phyloP scores from a whole-genome alignment of 2,888 invertebrate genomes.

The Psococerastis gibbosa region DNA sequence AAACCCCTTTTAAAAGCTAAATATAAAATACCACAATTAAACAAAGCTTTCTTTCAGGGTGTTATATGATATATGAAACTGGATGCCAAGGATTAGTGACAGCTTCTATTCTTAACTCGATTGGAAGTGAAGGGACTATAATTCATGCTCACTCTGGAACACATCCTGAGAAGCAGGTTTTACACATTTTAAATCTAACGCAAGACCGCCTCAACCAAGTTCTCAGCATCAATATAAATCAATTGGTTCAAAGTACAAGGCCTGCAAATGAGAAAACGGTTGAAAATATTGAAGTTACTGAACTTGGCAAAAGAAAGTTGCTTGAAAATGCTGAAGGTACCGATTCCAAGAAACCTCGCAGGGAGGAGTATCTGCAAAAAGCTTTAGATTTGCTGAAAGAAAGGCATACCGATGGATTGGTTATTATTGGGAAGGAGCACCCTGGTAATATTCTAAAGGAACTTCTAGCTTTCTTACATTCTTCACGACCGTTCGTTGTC shows the following conservation, averaged over 20 bases:
- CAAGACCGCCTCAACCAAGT: conserved; percentile 48
- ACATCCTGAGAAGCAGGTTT: conserved; percentile 55
- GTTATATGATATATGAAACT: conserved; percentile 68
- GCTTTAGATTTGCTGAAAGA: conserved; percentile 39
- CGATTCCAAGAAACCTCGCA: conserved; percentile 36
- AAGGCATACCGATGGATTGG: conserved; percentile 49
- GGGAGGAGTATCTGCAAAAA: conserved; percentile 47
- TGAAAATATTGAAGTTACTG: conserved; percentile 4
- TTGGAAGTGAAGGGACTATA: conserved; percentile 44
- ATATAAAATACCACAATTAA: too few relatives aligned
- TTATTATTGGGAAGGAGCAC: conserved; percentile 69
- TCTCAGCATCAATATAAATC: conserved; percentile 48
- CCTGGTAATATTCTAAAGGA: conserved; percentile 59
- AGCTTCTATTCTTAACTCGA: conserved; percentile 62
- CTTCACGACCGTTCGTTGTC: conserved; percentile 69
- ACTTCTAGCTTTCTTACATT: conserved; percentile 54
- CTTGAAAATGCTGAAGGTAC: conserved; percentile 22
- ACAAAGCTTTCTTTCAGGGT: conserved; percentile 18
- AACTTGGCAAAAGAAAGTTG: conserved; percentile 9
- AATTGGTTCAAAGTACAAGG: conserved; percentile 10
- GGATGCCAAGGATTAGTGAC: conserved; percentile 70
- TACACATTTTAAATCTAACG: conserved; percentile 63
- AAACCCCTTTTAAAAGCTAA: too few relatives aligned
- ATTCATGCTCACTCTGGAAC: conserved; percentile 67
- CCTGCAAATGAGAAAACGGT: conserved; percentile 13